Conservation (phyloP, 1,140 invertebrate genomes). For the Bathynomus jamesi region DNA sequence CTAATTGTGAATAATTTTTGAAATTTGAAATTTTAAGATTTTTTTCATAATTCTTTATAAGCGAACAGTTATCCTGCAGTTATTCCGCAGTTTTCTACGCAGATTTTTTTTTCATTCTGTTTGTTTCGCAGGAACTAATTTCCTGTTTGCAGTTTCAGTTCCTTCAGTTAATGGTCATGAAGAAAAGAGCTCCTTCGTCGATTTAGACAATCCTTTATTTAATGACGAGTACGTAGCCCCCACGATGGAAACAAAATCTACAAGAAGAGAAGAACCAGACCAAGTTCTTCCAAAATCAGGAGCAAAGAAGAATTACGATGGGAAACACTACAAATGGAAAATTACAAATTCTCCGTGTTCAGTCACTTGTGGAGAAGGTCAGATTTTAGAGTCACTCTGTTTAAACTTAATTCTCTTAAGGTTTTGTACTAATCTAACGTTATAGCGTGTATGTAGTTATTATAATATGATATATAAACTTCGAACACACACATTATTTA, state of each 20-base stretch:
- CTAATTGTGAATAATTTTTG: too few relatives aligned
- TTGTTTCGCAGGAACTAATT: too few relatives aligned
- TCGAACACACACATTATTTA: too few relatives aligned
- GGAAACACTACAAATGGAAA: background rate
- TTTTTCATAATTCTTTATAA: too few relatives aligned
- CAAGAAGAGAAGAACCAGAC: background rate
- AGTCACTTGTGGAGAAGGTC: constrained; percentile 15
- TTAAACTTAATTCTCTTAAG: background rate
- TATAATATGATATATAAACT: background rate
- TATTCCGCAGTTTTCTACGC: too few relatives aligned
- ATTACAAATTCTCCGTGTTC: constrained; percentile 8
- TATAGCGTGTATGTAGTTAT: background rate
- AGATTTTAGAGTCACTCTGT: background rate
- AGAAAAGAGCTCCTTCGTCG: background rate
- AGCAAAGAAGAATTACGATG: background rate
- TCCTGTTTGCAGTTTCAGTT: background rate
- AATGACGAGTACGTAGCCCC: constrained; percentile 1
- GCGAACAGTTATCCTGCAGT: too few relatives aligned
- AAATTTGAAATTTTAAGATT: background rate
- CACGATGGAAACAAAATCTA: background rate
- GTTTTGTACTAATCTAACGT: background rate
- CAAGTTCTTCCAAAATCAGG: background rate
- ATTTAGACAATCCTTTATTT: background rate
- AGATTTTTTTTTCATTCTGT: too few relatives aligned
- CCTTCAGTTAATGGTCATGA: background rate